Conservation (phyloP, 2,113 vertebrate genomes). For the Varanus salvator region DNA sequence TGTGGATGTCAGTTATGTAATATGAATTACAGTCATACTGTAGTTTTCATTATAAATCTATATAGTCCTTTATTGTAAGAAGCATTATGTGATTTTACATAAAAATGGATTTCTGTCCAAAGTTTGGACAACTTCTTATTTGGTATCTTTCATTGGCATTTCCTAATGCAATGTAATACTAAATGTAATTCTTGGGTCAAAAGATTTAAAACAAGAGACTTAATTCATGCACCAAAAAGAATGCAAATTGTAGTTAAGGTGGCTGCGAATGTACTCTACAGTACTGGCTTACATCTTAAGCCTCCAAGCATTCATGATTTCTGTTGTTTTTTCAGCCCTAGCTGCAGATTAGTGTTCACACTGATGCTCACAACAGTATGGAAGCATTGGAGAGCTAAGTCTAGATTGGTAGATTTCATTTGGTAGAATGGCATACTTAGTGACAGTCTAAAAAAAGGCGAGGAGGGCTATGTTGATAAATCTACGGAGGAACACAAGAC, state of each 20-base stretch:
- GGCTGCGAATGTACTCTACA: not conserved
- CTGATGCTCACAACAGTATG: not conserved
- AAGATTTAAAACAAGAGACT: not conserved
- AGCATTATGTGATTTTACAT: constrained; percentile 23
- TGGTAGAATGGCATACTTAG: not conserved
- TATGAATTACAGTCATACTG: constrained; percentile 51
- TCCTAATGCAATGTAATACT: accelerated
- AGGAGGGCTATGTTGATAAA: not conserved
- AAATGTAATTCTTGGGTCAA: not conserved
- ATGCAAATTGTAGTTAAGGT: not conserved
- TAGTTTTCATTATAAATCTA: constrained; percentile 45
- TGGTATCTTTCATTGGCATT: not conserved
- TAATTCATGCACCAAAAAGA: not conserved
- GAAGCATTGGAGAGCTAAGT: not conserved
- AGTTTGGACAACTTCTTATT: accelerated
- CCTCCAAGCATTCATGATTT: not conserved
- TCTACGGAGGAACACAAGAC: not conserved
- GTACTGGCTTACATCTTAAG: not conserved
- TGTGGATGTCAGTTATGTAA: constrained; percentile 63
- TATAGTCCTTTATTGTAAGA: not conserved
- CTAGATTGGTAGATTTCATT: not conserved
- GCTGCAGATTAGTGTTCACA: not conserved
- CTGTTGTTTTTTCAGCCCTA: not conserved
- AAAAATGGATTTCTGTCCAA: not conserved
- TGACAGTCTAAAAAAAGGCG: not conserved